Percentiles rank a stretch among this genome's conserved stretches.
Evolutionary conservation across 2,888 invertebrate species (phyloP).

Genomic region (Lasioglossum lativentre): DNA sequence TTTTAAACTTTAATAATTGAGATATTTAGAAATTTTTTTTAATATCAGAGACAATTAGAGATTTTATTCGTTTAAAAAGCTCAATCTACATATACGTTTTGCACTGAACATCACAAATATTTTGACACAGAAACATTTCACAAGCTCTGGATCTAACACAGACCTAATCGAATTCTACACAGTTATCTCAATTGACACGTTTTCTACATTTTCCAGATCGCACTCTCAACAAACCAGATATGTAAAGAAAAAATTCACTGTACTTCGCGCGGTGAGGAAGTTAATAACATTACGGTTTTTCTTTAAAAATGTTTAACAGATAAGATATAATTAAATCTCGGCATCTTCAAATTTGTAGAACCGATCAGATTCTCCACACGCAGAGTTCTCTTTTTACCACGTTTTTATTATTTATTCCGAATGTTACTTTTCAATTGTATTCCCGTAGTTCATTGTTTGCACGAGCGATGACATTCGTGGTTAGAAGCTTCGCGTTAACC

Average conservation of each 20-base stretch:
- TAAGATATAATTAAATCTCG: background rate
- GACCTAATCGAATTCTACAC: background rate
- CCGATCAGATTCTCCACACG: background rate
- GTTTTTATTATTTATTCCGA: too few relatives aligned
- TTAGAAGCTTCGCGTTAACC: background rate
- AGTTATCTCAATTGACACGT: background rate
- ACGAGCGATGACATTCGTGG: background rate
- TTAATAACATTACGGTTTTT: background rate
- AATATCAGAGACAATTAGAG: background rate
- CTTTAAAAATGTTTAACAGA: background rate
- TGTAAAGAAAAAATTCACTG: background rate
- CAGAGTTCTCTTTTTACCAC: background rate
- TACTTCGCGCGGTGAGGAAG: too few relatives aligned
- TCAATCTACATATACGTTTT: background rate
- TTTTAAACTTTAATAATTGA: background rate
- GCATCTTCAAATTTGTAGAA: background rate
- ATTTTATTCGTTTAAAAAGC: background rate
- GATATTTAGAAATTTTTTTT: background rate
- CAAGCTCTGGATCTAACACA: background rate
- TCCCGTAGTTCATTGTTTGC: background rate
- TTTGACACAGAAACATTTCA: background rate
- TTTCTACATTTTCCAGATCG: background rate
- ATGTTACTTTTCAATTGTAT: background rate
- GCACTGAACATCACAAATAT: background rate
- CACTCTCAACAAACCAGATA: background rate